Percentiles rank a stretch among this genome's conserved stretches.
phyloP scores from a whole-genome alignment of 2,797 vertebrate genomes.

The Anableps anableps region DNA sequence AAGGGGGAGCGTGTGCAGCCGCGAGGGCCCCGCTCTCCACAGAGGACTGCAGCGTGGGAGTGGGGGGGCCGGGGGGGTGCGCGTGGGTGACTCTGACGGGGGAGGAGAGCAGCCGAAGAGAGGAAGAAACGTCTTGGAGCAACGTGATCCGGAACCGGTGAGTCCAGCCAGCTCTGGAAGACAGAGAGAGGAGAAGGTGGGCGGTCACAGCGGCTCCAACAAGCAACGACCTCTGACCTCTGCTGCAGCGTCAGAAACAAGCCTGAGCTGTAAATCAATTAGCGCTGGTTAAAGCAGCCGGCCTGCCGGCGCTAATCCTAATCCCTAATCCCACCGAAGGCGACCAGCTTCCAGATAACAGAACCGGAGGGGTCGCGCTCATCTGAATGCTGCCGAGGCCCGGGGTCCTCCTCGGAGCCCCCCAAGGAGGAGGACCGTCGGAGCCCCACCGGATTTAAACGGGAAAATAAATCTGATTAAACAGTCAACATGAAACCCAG shows the following conservation, averaged over 20 bases:
- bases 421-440: too few species aligned
- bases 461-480: too few species aligned
- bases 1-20: constrained; percentile 55
- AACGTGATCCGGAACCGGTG: constrained; percentile 47
- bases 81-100: constrained; percentile 24
- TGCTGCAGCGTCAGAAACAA: constrained; percentile 35
- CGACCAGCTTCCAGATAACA: not conserved
- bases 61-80: constrained; percentile 42
- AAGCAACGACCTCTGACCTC: not conserved
- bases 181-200: constrained; percentile 40
- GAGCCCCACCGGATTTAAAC: too few species aligned
- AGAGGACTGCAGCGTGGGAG: constrained; percentile 61
- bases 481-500: too few species aligned
- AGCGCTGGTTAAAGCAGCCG: constrained; percentile 72
- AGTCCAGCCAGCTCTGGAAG: not conserved
- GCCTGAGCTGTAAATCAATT: constrained; percentile 69
- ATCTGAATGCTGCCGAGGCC: too few species aligned
- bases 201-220: constrained; percentile 34
- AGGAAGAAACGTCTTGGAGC: constrained; percentile 34
- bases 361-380: too few species aligned
- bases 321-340: constrained; percentile 71
- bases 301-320: constrained; percentile 66
- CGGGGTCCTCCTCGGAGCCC: too few species aligned
- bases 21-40: constrained; percentile 47
- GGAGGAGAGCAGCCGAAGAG: constrained; percentile 27